These are phyloP conservation scores for Halichondria panicea DNA, from an alignment of 37 sponge, comb jelly and placozoan genomes.

Conservation along the genomic window DNA sequence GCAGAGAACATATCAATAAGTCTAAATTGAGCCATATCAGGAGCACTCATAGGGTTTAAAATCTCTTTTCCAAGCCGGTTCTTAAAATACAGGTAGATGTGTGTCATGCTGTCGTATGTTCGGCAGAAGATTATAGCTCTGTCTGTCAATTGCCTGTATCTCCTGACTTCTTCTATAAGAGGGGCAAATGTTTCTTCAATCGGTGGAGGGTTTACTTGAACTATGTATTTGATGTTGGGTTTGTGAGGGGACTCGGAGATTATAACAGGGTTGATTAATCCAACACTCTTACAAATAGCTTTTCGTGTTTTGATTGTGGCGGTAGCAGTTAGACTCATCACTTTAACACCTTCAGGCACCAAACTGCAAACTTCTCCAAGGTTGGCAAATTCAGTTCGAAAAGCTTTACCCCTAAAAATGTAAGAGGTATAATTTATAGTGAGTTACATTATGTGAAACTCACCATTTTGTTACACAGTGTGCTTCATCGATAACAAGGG, in stretches of 20 bases:
- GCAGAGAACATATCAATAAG: constrained; percentile 41
- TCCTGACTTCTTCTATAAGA: constrained; percentile 14
- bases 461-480: constrained; percentile 19
- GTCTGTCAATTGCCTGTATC: background rate
- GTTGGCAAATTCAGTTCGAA: background rate
- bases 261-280: background rate
- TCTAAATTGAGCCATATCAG: constrained; percentile 8
- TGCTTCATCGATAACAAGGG: constrained; percentile 19
- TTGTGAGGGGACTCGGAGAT: background rate
- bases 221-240: constrained; percentile 4
- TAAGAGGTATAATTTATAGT: background rate
- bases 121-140: constrained; percentile 22
- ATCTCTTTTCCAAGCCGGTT: background rate
- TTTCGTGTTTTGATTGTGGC: background rate
- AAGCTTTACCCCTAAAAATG: background rate
- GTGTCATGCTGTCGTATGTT: constrained; percentile 5
- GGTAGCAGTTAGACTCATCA: background rate
- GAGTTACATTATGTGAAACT: background rate
- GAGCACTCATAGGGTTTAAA: constrained; percentile 20
- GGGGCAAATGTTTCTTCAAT: constrained; percentile 10
- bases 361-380: background rate
- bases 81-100: constrained; percentile 7
- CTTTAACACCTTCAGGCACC: background rate
- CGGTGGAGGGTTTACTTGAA: background rate
- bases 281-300: background rate